Evolutionary conservation across 2,797 vertebrate genomes (phyloP).

Genomic region (Pseudopleuronectes americanus): DNA sequence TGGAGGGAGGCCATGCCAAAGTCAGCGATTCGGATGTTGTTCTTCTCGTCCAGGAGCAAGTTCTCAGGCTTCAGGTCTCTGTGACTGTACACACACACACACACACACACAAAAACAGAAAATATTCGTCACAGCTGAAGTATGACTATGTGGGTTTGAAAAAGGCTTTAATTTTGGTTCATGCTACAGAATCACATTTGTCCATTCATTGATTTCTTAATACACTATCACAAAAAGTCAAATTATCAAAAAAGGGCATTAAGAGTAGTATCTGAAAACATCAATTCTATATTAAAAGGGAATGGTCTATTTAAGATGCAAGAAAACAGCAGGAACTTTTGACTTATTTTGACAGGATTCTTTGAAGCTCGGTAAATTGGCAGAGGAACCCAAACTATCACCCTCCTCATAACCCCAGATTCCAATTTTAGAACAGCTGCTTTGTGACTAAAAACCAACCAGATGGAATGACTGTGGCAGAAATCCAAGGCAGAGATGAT

Average conservation of each 20-base stretch:
- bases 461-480: constrained; percentile 95
- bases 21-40: constrained; percentile 94
- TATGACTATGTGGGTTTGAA: constrained; percentile 1
- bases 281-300: no score
- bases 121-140: not conserved
- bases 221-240: no score
- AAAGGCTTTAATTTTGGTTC: constrained; percentile 2
- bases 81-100: constrained; percentile 81
- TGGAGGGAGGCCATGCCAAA: constrained; percentile 96
- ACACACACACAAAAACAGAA: constrained; percentile 14
- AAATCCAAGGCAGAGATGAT: constrained; percentile 95
- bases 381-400: constrained; percentile 4
- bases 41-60: constrained; percentile 93
- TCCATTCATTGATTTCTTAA: no score
- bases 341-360: not conserved
- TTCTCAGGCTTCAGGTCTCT: constrained; percentile 96
- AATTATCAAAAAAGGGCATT: no score
- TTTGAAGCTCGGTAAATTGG: no score
- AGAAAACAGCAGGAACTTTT: not conserved
- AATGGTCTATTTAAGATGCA: not conserved
- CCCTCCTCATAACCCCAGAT: constrained; percentile 7
- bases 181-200: no score
- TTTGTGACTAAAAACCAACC: constrained; percentile 79
- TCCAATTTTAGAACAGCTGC: not conserved
- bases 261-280: no score